These are phyloP conservation scores for Triops longicaudatus DNA, from an alignment of 1,140 invertebrate genomes.

Conservation along the genomic window DNA sequence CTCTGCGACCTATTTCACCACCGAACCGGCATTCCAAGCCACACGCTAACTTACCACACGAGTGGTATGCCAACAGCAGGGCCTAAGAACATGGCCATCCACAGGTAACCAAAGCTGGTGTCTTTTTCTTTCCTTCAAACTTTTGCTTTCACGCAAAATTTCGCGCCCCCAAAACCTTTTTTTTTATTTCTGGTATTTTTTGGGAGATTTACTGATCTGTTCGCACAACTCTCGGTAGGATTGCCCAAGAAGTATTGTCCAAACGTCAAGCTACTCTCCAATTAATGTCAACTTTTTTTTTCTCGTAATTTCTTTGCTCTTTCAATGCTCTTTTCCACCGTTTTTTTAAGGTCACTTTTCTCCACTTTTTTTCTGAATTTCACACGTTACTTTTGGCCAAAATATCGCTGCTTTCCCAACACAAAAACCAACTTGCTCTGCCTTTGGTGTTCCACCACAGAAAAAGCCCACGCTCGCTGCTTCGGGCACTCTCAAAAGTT, in stretches of 20 bases:
- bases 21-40: background rate
- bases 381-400: background rate
- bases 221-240: no score
- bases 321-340: no score
- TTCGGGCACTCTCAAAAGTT: background rate
- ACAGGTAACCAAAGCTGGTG: background rate
- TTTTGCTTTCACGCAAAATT: background rate
- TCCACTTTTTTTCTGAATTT: background rate
- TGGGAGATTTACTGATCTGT: no score
- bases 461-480: background rate
- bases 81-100: conserved; percentile 10
- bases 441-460: background rate
- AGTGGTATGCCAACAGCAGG: conserved; percentile 6
- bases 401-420: background rate
- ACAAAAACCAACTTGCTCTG: background rate
- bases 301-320: no score
- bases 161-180: background rate
- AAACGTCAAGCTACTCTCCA: no score
- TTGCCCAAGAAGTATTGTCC: no score
- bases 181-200: background rate
- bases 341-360: no score
- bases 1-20: no score
- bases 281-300: no score
- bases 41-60: conserved; percentile 1
- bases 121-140: background rate